phyloP scores from a whole-genome alignment of 1,140 invertebrate species.

The Mya arenaria region DNA sequence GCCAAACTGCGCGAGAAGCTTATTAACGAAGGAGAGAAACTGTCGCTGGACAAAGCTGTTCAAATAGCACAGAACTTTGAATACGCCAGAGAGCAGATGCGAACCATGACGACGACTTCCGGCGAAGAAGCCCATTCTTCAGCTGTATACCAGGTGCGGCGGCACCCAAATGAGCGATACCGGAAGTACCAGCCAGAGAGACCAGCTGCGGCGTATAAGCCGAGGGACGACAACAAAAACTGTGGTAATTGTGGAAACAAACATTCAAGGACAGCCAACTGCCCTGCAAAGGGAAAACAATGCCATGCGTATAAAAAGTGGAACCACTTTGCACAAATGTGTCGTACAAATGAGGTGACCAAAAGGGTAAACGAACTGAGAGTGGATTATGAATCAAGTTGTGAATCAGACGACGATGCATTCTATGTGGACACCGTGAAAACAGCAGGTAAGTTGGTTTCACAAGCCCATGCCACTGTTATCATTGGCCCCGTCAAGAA shows the following conservation, averaged over 20 bases:
- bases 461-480: not conserved
- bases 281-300: conserved; percentile 45
- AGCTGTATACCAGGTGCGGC: not conserved
- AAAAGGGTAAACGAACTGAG: not conserved
- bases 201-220: not conserved
- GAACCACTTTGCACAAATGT: conserved; percentile 31
- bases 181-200: not conserved
- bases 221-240: not conserved
- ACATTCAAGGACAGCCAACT: not conserved
- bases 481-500: not conserved
- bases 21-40: conserved; percentile 57
- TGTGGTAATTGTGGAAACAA: conserved; percentile 12
- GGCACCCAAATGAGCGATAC: not conserved
- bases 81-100: conserved; percentile 49
- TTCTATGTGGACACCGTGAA: not conserved
- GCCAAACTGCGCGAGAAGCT: conserved; percentile 55
- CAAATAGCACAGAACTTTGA: conserved; percentile 50
- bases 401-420: conserved; percentile 6
- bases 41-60: conserved; percentile 54
- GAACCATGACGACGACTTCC: conserved; percentile 13
- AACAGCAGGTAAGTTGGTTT: not conserved
- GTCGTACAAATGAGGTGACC: not conserved
- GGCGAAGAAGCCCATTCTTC: not conserved
- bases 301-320: conserved; percentile 36
- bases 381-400: not conserved